A percentile compares a stretch with the other conserved stretches of the same genome.
These are phyloP conservation scores for Lysandra coridon DNA, from an alignment of 2,888 invertebrate genomes.

Conservation along the genomic window DNA sequence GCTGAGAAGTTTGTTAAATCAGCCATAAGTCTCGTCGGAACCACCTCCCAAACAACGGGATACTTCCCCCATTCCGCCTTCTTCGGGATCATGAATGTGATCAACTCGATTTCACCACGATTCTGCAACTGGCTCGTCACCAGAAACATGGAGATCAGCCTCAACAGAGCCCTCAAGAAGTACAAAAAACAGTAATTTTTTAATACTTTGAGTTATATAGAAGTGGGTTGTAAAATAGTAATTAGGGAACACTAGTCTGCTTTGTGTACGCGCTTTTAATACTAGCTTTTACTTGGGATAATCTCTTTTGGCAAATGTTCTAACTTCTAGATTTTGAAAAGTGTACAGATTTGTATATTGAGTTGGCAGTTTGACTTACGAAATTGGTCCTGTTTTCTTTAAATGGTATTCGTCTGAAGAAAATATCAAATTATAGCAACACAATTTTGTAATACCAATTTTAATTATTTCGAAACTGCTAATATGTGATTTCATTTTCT, in stretches of 20 bases:
- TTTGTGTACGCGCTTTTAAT: neutral
- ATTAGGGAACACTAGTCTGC: neutral
- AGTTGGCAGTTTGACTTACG: neutral
- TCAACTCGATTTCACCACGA: slow-evolving; percentile 75
- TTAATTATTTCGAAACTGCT: neutral
- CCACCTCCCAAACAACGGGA: slow-evolving; percentile 85
- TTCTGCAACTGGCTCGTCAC: slow-evolving; percentile 83
- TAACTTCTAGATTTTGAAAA: neutral
- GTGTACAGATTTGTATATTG: neutral
- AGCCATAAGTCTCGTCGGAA: slow-evolving; percentile 86
- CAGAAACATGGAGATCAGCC: slow-evolving; percentile 83
- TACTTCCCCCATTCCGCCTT: slow-evolving; percentile 86
- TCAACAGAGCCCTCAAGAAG: slow-evolving; percentile 80
- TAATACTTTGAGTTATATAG: slow-evolving; percentile 33
- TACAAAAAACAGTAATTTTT: slow-evolving; percentile 66
- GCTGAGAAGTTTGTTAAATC: slow-evolving; percentile 86
- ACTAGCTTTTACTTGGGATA: neutral
- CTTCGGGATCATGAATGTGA: slow-evolving; percentile 67
- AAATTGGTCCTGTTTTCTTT: neutral
- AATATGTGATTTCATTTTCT: neutral
- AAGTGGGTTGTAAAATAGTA: neutral
- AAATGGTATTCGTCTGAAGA: neutral
- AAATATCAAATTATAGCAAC: neutral
- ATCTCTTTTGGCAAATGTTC: neutral
- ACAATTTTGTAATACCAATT: neutral